These are phyloP conservation scores for Psammodynastes pulverulentus DNA, from an alignment of 2,113 vertebrate species.

Conservation along the genomic window DNA sequence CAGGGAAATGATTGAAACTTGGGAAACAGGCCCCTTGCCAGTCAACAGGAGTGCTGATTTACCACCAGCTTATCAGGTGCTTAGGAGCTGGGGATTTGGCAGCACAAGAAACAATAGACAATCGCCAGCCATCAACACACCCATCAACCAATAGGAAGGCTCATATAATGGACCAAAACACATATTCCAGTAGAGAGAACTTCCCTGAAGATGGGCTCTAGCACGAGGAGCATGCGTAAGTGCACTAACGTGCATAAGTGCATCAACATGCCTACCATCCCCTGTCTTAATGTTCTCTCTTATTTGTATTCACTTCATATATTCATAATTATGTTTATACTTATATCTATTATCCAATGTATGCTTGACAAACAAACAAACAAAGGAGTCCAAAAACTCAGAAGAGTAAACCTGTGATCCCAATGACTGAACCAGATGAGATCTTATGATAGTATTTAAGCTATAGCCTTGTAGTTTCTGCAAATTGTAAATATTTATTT, in stretches of 20 bases:
- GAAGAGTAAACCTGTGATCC: neutral
- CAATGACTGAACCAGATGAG: neutral
- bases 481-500: neutral
- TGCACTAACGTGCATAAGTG: no score
- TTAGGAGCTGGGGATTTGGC: neutral
- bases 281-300: no score
- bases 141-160: neutral
- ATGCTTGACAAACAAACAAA: no score
- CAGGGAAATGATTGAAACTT: neutral
- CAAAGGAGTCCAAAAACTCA: neutral
- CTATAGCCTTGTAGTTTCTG: no score
- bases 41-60: neutral
- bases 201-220: neutral
- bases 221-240: no score
- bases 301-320: no score
- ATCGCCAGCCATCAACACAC: neutral
- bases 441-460: neutral
- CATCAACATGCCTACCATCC: no score
- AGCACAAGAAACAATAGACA: neutral
- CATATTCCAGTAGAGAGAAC: neutral
- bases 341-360: no score
- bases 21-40: neutral
- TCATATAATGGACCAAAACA: neutral
- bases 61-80: neutral
- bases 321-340: no score